Percentiles rank a stretch among this genome's conserved stretches.
Evolutionary conservation across 2,888 invertebrate species (phyloP).

Genomic region (Rotaria magnacalcarata): DNA sequence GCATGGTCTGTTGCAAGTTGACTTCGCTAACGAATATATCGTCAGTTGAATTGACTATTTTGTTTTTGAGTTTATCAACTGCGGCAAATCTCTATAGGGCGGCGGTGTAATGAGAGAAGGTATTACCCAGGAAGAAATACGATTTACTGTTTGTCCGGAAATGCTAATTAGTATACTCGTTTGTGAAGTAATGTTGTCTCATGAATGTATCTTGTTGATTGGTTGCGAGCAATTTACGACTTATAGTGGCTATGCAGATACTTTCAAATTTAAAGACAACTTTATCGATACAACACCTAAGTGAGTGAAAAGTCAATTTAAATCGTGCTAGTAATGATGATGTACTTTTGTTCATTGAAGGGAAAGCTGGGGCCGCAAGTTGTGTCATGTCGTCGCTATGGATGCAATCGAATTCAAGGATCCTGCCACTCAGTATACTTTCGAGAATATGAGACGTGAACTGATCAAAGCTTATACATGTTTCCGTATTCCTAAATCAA

Average conservation of each 20-base stretch:
- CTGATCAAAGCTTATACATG: conserved; percentile 71
- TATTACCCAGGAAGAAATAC: conserved; percentile 87
- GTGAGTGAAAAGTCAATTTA: background rate
- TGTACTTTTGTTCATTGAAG: conserved; percentile 49
- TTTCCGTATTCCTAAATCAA: background rate
- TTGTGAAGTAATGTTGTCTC: conserved; percentile 71
- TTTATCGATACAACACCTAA: conserved; percentile 32
- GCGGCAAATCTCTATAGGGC: conserved; percentile 60
- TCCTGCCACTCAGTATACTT: conserved; percentile 49
- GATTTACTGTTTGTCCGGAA: conserved; percentile 85
- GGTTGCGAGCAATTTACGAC: conserved; percentile 67
- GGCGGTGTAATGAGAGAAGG: conserved; percentile 80
- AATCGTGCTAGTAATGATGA: background rate
- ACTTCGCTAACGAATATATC: conserved; percentile 80
- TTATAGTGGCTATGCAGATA: conserved; percentile 31
- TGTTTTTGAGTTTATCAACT: background rate
- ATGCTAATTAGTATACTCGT: conserved; percentile 76
- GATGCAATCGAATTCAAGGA: conserved; percentile 70
- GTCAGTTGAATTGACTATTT: background rate
- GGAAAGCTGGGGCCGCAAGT: conserved; percentile 59
- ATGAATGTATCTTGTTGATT: conserved; percentile 73
- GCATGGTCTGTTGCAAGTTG: conserved; percentile 74
- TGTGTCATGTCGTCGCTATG: conserved; percentile 72
- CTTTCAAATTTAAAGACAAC: conserved; percentile 26
- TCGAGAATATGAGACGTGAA: conserved; percentile 65